A percentile compares a stretch with the other conserved stretches of the same genome.
phyloP scores from a whole-genome alignment of 2,888 invertebrate genomes.

The Netelia melanura region DNA sequence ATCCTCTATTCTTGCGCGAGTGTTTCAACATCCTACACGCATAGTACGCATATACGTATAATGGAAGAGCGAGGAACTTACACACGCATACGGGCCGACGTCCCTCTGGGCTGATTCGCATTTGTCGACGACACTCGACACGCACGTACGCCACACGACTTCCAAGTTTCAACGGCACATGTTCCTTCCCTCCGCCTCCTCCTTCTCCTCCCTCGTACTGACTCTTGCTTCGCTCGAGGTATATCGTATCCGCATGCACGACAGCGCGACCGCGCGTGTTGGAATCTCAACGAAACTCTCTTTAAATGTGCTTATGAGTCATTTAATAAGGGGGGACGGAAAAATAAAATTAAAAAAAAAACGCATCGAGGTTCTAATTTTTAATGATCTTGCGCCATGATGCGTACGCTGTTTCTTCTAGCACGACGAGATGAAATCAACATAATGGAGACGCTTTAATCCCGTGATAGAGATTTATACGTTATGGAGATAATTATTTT shows the following conservation, averaged over 20 bases:
- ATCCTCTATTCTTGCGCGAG: conserved; percentile 21
- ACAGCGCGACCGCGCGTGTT: conserved; percentile 7
- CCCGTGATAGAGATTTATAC: not conserved
- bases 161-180: conserved; percentile 64
- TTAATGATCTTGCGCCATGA: not conserved
- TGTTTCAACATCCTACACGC: conserved; percentile 25
- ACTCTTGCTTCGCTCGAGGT: conserved; percentile 1
- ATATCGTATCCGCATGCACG: conserved; percentile 35
- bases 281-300: conserved; percentile 1
- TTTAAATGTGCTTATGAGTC: conserved; percentile 2
- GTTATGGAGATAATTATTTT: not conserved
- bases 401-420: not conserved
- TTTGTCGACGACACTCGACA: conserved; percentile 68
- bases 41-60: not conserved
- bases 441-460: not conserved
- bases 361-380: not conserved
- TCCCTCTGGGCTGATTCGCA: conserved; percentile 65
- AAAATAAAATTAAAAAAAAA: not conserved
- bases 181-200: conserved; percentile 11
- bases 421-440: not conserved
- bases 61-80: not conserved
- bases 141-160: conserved; percentile 65
- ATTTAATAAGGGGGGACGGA: not conserved
- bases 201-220: not conserved
- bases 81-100: conserved; percentile 30